Conservation (phyloP, 2,797 vertebrate genomes). For the Sparidentex hasta region DNA sequence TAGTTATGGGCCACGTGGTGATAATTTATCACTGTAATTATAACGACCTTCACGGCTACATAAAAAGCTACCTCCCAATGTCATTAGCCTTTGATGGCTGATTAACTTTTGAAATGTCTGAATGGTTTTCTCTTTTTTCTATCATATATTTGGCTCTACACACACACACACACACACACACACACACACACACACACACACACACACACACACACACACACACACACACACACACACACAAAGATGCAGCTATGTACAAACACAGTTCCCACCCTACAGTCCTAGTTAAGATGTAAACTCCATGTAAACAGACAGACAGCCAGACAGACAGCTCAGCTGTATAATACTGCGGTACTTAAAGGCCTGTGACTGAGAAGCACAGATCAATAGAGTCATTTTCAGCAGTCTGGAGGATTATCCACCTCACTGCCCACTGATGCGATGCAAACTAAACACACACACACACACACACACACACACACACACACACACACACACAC, state of each 20-base stretch:
- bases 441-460: conserved; percentile 58
- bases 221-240: neutral
- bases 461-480: conserved; percentile 17
- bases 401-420: conserved; percentile 79
- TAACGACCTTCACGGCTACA: no score
- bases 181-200: neutral
- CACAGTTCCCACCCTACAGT: neutral
- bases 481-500: conserved; percentile 15
- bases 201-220: neutral
- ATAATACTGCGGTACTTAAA: conserved; percentile 50
- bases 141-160: neutral
- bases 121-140: neutral
- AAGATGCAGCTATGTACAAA: neutral
- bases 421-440: conserved; percentile 68
- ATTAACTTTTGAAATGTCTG: neutral
- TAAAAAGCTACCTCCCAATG: neutral
- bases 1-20: neutral
- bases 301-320: conserved; percentile 22
- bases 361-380: conserved; percentile 59
- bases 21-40: neutral
- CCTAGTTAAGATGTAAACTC: conserved; percentile 25
- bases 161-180: neutral
- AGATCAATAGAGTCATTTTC: conserved; percentile 83
- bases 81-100: neutral
- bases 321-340: conserved; percentile 27